Evolutionary conservation across 2,888 invertebrate genomes (phyloP).

Genomic region (Ypsolopha scabrella): DNA sequence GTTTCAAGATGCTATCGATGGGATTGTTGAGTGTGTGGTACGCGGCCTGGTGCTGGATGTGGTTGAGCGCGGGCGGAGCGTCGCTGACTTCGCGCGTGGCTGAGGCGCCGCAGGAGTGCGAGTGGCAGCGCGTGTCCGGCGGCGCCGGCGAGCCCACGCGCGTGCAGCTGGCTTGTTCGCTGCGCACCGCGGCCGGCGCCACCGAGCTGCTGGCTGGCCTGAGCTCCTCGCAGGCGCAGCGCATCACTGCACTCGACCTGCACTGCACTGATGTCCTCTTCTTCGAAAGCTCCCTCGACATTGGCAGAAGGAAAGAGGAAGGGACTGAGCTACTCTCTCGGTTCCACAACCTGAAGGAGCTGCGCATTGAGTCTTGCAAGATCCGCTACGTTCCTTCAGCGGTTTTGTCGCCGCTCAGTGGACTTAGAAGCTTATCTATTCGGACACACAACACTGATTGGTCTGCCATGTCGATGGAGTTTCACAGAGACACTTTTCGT

Average conservation of each 20-base stretch:
- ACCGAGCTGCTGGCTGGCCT: slow-evolving; percentile 74
- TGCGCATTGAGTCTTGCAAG: slow-evolving; percentile 82
- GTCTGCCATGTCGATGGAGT: slow-evolving; percentile 83
- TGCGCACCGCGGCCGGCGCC: slow-evolving; percentile 75
- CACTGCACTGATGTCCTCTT: slow-evolving; percentile 81
- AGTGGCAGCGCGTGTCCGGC: slow-evolving; percentile 73
- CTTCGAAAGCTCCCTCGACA: slow-evolving; percentile 78
- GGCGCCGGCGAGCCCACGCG: slow-evolving; percentile 66
- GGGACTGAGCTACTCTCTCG: slow-evolving; percentile 70
- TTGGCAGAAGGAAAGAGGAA: slow-evolving; percentile 63
- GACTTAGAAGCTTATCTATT: slow-evolving; percentile 75
- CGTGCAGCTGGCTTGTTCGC: slow-evolving; percentile 73
- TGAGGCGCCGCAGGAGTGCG: slow-evolving; percentile 79
- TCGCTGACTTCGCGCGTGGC: slow-evolving; percentile 67
- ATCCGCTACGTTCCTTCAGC: slow-evolving; percentile 79
- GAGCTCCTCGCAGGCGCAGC: slow-evolving; percentile 75
- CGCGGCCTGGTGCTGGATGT: slow-evolving; percentile 50
- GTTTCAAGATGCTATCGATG: slow-evolving; percentile 57
- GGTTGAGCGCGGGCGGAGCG: slow-evolving; percentile 45
- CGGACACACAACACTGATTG: slow-evolving; percentile 84
- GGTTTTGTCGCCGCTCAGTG: slow-evolving; percentile 75
- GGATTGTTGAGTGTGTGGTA: slow-evolving; percentile 56
- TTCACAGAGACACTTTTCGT: slow-evolving; percentile 78
- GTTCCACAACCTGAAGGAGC: slow-evolving; percentile 74
- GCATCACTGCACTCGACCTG: slow-evolving; percentile 75